phyloP scores from a whole-genome alignment of 2,888 invertebrate species.

The Drosophila planitibia region DNA sequence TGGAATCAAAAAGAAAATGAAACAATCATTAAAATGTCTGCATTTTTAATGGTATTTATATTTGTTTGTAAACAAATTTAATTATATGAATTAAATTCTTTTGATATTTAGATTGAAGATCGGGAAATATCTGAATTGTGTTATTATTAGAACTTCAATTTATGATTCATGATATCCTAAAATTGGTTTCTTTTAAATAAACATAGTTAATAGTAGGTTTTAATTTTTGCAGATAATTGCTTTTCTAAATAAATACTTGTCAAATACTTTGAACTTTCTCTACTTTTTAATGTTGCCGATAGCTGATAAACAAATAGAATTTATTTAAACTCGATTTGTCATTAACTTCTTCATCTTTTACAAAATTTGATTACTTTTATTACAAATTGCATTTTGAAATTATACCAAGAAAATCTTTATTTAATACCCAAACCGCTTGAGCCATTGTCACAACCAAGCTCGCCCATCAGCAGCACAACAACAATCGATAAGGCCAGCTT shows the following conservation, averaged over 20 bases:
- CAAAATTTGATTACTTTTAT: not conserved
- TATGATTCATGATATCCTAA: not conserved
- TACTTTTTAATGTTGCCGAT: not conserved
- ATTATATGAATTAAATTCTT: not conserved
- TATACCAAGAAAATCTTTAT: not conserved
- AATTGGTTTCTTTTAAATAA: not conserved
- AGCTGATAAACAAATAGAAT: not conserved
- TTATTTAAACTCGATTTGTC: not conserved
- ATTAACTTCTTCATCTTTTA: not conserved
- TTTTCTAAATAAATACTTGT: not conserved
- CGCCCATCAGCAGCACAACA: not conserved
- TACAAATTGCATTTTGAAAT: not conserved
- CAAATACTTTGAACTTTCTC: not conserved
- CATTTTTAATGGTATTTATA: slow-evolving; percentile 15
- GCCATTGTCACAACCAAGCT: slow-evolving; percentile 28
- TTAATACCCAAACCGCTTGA: slow-evolving; percentile 29
- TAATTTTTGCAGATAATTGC: not conserved
- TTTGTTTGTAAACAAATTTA: slow-evolving; percentile 66
- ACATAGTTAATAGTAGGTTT: not conserved
- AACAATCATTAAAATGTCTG: slow-evolving; percentile 18
- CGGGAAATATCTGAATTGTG: not conserved
- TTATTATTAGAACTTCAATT: not conserved
- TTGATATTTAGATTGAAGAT: not conserved
- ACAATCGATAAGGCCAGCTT: slow-evolving; percentile 54
- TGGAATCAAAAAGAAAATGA: slow-evolving; percentile 9